These are phyloP conservation scores for Heliconius sara DNA, from an alignment of 2,888 invertebrate genomes.

Conservation along the genomic window DNA sequence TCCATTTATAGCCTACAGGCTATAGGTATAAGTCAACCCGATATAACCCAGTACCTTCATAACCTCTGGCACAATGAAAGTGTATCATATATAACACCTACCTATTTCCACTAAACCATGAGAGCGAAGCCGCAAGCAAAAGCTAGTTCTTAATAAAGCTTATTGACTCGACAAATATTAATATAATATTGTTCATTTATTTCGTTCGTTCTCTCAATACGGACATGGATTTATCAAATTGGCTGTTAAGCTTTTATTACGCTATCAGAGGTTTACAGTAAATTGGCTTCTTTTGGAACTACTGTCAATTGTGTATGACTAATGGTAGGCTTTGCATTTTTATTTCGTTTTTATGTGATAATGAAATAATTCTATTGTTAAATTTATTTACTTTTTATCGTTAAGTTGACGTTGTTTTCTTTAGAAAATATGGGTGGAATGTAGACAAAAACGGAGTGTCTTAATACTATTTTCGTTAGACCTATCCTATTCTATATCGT, in stretches of 20 bases:
- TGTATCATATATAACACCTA: not conserved
- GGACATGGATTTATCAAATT: constrained; percentile 13
- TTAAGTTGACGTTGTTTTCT: not conserved
- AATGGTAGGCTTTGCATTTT: constrained; percentile 17
- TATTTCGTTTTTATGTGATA: not conserved
- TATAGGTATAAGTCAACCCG: no score
- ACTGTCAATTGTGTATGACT: constrained; percentile 23
- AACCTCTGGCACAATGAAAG: not conserved
- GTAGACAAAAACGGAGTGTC: not conserved
- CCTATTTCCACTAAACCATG: not conserved
- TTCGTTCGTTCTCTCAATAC: constrained; percentile 9
- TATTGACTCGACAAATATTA: constrained; percentile 8
- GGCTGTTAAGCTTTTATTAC: constrained; percentile 23
- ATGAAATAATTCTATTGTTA: constrained; percentile 1
- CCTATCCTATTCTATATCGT: not conserved
- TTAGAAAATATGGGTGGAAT: not conserved
- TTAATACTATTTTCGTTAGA: not conserved
- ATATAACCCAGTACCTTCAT: no score
- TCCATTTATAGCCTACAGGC: no score
- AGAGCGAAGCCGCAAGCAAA: not conserved
- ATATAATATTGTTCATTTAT: constrained; percentile 18
- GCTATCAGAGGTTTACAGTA: constrained; percentile 25
- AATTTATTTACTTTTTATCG: not conserved
- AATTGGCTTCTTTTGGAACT: constrained; percentile 21
- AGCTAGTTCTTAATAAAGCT: not conserved